Evolutionary conservation across 2,797 vertebrate genomes (phyloP).

Genomic region (Otus scops): DNA sequence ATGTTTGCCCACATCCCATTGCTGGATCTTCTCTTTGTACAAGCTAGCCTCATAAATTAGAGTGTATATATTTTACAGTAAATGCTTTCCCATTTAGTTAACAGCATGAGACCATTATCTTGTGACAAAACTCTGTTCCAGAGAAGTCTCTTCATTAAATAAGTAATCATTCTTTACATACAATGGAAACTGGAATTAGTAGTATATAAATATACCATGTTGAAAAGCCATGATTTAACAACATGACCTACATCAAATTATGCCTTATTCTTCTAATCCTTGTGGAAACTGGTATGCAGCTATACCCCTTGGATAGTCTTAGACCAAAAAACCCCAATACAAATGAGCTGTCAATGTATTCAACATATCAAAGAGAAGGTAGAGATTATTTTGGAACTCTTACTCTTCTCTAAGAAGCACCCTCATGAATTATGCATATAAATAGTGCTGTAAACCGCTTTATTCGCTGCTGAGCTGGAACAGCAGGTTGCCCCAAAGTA

Average conservation of each 20-base stretch:
- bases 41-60: slow-evolving; percentile 35
- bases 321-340: not conserved
- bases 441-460: not conserved
- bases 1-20: not conserved
- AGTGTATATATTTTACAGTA: slow-evolving; percentile 53
- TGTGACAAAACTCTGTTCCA: slow-evolving; percentile 38
- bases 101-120: slow-evolving; percentile 68
- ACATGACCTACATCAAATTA: not conserved
- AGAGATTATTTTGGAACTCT: not conserved
- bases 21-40: not conserved
- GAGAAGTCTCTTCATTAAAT: slow-evolving; percentile 58
- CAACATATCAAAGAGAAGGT: not conserved
- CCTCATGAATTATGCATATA: not conserved
- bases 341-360: not conserved
- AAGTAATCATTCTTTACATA: slow-evolving; percentile 65
- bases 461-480: not conserved
- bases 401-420: not conserved
- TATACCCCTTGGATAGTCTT: not conserved
- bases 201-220: slow-evolving; percentile 28
- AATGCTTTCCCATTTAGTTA: slow-evolving; percentile 65
- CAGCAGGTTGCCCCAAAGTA: not conserved
- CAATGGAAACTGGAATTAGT: slow-evolving; percentile 46
- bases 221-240: slow-evolving; percentile 5
- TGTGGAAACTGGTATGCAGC: not conserved
- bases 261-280: not conserved